phyloP scores from a whole-genome alignment of 2,113 vertebrate species.

The Bambusicola thoracicus region DNA sequence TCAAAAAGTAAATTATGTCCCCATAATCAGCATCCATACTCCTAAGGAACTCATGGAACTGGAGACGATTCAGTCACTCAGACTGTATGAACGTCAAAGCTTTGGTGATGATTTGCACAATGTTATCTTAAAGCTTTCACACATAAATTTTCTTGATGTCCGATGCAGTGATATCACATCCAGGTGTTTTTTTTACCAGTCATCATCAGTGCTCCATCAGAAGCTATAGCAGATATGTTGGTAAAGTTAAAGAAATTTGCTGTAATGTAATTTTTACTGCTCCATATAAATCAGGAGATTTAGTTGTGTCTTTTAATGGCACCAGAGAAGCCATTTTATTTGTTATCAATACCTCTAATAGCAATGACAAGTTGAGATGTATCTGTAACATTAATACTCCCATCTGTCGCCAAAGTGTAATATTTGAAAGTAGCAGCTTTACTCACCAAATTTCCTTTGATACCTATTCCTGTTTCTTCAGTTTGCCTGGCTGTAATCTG shows the following conservation, averaged over 20 bases:
- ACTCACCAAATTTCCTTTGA: background rate
- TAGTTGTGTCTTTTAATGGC: background rate
- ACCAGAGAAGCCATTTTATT: background rate
- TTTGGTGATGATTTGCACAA: too few species aligned
- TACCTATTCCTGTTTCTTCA: background rate
- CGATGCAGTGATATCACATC: background rate
- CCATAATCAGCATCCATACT: background rate
- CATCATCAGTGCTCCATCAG: background rate
- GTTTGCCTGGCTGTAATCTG: background rate
- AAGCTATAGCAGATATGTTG: background rate
- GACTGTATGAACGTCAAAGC: background rate
- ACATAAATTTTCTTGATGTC: background rate
- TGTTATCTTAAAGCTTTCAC: background rate
- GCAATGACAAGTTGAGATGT: background rate
- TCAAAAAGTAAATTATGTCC: background rate
- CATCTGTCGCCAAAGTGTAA: background rate
- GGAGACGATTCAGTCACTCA: background rate
- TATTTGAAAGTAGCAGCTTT: background rate
- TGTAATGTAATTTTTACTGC: background rate
- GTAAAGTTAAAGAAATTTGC: background rate
- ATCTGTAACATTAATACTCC: background rate
- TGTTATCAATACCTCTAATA: background rate
- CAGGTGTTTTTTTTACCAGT: background rate
- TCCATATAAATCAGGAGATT: background rate
- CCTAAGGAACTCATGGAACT: background rate